phyloP scores from a whole-genome alignment of 2,888 invertebrate genomes.

The Oeneis ivallda region DNA sequence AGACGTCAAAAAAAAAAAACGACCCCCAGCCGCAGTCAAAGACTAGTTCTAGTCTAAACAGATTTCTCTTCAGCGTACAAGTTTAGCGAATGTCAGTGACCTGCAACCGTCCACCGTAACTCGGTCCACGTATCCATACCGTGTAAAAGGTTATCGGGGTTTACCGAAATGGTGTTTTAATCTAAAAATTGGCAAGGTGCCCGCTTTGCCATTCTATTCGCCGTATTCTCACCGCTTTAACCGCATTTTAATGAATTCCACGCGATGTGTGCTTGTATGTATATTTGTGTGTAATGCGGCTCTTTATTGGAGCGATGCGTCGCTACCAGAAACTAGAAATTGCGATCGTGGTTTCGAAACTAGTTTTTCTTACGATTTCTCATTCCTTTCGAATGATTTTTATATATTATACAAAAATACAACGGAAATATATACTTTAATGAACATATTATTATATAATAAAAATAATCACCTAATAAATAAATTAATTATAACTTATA shows the following conservation, averaged over 20 bases:
- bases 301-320: constrained; percentile 17
- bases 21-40: constrained; percentile 20
- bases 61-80: constrained; percentile 33
- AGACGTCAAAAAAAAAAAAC: constrained; percentile 8
- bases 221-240: constrained; percentile 66
- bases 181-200: constrained; percentile 67
- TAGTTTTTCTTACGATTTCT: constrained; percentile 5
- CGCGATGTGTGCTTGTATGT: constrained; percentile 21
- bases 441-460: too few species aligned
- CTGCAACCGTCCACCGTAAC: constrained; percentile 28
- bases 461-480: too few species aligned
- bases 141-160: constrained; percentile 20
- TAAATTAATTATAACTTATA: too few species aligned
- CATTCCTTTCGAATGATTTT: not conserved
- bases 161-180: constrained; percentile 27
- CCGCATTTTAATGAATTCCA: constrained; percentile 67
- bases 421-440: too few species aligned
- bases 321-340: constrained; percentile 10
- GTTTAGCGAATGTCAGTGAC: constrained; percentile 40
- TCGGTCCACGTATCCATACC: constrained; percentile 12
- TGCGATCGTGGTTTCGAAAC: not conserved
- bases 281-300: constrained; percentile 17
- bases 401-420: too few species aligned
- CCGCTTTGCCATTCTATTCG: constrained; percentile 55
- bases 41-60: constrained; percentile 33